Conservation (phyloP, 2,888 invertebrate genomes). For the Netelia melanura region DNA sequence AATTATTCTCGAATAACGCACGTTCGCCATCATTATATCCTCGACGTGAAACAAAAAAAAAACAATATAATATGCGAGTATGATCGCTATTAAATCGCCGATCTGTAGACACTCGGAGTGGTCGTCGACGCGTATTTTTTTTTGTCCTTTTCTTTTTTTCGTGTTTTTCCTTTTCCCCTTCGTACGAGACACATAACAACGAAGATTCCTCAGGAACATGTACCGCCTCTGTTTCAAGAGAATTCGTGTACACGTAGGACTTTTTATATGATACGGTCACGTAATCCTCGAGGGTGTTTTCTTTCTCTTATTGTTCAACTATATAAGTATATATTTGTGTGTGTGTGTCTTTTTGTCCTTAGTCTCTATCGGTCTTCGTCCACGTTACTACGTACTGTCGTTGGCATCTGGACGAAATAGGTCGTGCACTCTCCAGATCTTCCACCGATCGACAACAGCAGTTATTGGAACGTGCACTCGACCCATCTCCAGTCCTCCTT, state of each 20-base stretch:
- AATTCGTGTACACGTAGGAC: slow-evolving; percentile 36
- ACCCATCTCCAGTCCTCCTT: not conserved
- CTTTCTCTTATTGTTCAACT: slow-evolving; percentile 53
- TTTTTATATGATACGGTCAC: slow-evolving; percentile 61
- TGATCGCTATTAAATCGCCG: not conserved
- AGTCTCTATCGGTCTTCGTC: slow-evolving; percentile 21
- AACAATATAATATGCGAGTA: not conserved
- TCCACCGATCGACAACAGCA: slow-evolving; percentile 59
- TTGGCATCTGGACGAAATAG: slow-evolving; percentile 64
- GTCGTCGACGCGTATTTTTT: slow-evolving; percentile 49
- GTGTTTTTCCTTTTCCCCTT: not conserved
- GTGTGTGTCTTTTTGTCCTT: slow-evolving; percentile 1
- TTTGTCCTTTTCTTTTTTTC: slow-evolving; percentile 21
- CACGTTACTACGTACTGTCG: slow-evolving; percentile 43
- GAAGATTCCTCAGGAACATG: not conserved
- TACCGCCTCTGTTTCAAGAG: slow-evolving; percentile 31
- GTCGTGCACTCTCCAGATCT: slow-evolving; percentile 46
- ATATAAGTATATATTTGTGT: slow-evolving; percentile 7
- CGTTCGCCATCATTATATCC: too few relatives aligned
- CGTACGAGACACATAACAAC: slow-evolving; percentile 26
- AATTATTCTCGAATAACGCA: too few relatives aligned
- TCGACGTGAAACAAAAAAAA: too few relatives aligned
- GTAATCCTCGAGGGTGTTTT: slow-evolving; percentile 59
- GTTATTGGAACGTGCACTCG: slow-evolving; percentile 66
- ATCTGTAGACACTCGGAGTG: not conserved